These are phyloP conservation scores for Parnassius apollo DNA, from an alignment of 2,888 invertebrate species.

Conservation along the genomic window DNA sequence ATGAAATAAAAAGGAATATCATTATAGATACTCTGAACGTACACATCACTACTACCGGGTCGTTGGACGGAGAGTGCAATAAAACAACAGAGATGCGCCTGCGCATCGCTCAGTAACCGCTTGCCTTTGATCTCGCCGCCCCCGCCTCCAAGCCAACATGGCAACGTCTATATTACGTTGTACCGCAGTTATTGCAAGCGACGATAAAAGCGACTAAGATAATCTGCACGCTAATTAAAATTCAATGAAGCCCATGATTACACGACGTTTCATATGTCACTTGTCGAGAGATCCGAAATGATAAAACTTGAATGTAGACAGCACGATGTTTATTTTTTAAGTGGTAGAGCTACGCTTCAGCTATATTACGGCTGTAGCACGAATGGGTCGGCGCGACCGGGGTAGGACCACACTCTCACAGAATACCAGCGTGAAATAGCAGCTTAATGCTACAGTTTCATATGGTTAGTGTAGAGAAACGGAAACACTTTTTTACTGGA, in stretches of 20 bases:
- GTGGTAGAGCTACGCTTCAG: no score
- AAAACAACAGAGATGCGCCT: constrained; percentile 38
- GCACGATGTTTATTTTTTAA: neutral
- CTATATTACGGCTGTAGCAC: neutral
- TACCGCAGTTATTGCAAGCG: constrained; percentile 15
- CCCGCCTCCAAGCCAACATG: constrained; percentile 3
- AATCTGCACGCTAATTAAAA: constrained; percentile 24
- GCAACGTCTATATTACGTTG: constrained; percentile 21
- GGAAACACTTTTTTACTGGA: no score
- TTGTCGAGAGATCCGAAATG: neutral
- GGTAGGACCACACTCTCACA: no score
- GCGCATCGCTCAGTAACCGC: constrained; percentile 63
- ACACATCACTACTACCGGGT: constrained; percentile 35
- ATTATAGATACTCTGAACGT: constrained; percentile 7
- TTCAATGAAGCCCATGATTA: constrained; percentile 5
- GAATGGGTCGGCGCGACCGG: no score
- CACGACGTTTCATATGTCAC: neutral
- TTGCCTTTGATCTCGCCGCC: constrained; percentile 64
- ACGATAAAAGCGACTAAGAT: constrained; percentile 19
- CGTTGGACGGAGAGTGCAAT: constrained; percentile 41
- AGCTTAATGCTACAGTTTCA: no score
- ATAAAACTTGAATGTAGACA: neutral
- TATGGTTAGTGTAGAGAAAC: no score
- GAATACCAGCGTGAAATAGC: no score
- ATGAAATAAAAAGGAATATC: neutral